These are phyloP conservation scores for Lutraria lutraria DNA, from an alignment of 2,888 invertebrate genomes.

Conservation along the genomic window DNA sequence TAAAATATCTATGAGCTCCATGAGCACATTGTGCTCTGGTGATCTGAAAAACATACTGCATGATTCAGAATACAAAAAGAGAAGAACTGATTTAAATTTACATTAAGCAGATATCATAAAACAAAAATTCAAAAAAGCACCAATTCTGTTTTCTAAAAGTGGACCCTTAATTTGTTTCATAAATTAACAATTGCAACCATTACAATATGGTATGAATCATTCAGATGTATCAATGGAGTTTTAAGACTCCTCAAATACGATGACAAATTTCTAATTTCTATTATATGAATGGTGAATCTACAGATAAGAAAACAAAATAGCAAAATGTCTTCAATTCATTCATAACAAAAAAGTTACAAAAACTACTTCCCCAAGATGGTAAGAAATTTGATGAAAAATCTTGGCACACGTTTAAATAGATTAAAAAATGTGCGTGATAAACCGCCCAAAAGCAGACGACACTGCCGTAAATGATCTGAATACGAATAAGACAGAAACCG, in stretches of 20 bases:
- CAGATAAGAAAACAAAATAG: background rate
- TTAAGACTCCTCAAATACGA: background rate
- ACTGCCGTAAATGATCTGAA: background rate
- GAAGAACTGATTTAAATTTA: no score
- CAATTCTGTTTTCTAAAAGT: no score
- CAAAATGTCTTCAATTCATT: background rate
- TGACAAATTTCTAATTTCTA: background rate
- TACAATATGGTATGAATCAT: no score
- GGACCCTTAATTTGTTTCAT: no score
- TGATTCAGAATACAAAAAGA: no score
- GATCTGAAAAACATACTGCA: no score
- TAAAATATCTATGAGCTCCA: no score
- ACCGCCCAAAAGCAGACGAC: conserved; percentile 6
- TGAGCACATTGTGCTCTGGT: no score
- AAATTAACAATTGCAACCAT: no score
- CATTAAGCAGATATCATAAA: no score
- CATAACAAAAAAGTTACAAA: background rate
- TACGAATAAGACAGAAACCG: background rate
- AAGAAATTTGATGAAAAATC: background rate
- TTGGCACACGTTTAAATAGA: background rate
- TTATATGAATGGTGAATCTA: background rate
- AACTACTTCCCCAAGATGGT: background rate
- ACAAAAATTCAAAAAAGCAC: no score
- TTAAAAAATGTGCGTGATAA: background rate
- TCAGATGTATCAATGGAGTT: no score